Percentiles rank a stretch among this genome's conserved stretches.
Conservation (phyloP, 1,140 invertebrate species). For the Drosophila tsacasi region DNA sequence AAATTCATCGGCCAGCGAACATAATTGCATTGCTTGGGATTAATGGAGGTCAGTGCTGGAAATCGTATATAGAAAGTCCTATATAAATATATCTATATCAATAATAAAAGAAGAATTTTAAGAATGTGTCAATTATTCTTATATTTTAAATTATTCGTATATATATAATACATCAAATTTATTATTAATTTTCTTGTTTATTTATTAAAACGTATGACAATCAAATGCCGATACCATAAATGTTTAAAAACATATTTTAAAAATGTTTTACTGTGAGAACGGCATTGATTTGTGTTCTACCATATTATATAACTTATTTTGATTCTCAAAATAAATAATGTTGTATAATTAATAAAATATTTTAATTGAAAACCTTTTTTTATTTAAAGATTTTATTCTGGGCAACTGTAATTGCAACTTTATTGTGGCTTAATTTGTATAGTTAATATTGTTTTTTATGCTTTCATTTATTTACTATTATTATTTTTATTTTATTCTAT, state of each 20-base stretch:
- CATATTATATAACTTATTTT: too few relatives aligned
- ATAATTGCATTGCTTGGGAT: slow-evolving; percentile 50
- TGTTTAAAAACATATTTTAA: not conserved
- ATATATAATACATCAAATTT: not conserved
- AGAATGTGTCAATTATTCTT: not conserved
- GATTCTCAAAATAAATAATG: not conserved
- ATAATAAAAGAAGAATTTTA: too few relatives aligned
- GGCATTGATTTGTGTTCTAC: not conserved
- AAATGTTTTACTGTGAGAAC: not conserved
- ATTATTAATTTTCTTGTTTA: not conserved
- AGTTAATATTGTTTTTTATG: not conserved
- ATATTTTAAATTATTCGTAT: not conserved
- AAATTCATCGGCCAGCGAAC: slow-evolving; percentile 61
- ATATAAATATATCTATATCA: not conserved
- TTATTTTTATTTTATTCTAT: too few relatives aligned
- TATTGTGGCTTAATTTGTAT: too few relatives aligned
- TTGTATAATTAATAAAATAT: not conserved
- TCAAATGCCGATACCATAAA: not conserved
- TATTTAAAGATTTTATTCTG: not conserved
- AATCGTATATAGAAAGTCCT: not conserved
- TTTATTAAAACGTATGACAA: not conserved
- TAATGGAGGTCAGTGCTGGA: slow-evolving; percentile 37
- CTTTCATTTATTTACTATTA: not conserved
- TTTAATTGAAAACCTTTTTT: not conserved
- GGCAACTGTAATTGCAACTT: not conserved